Conservation (phyloP, 1,140 invertebrate species). For the Caerostris extrusa region DNA sequence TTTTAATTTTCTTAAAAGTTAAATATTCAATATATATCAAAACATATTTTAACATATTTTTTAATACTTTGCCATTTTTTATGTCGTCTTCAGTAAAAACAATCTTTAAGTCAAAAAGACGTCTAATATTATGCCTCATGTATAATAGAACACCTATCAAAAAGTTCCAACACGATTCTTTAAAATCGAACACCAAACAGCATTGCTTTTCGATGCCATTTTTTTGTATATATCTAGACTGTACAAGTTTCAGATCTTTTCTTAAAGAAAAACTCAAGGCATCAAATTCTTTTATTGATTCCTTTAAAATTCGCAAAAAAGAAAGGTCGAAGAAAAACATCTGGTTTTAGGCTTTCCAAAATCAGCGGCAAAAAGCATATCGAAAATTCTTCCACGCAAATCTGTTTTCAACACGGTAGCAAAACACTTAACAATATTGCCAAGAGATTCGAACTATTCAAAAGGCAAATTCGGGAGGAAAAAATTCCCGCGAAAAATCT, state of each 20-base stretch:
- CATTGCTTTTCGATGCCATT: neutral
- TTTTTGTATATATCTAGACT: too few species aligned
- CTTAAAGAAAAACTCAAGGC: neutral
- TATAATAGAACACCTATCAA: neutral
- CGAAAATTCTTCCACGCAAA: neutral
- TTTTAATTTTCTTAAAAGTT: too few species aligned
- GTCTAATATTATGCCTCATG: neutral
- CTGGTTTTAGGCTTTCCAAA: neutral
- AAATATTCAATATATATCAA: too few species aligned
- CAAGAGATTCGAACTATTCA: neutral
- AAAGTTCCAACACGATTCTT: neutral
- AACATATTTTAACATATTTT: too few species aligned
- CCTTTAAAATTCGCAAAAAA: neutral
- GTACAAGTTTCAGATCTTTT: too few species aligned
- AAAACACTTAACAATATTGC: conserved; percentile 7
- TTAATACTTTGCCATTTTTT: too few species aligned
- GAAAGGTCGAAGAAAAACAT: neutral
- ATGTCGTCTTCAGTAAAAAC: too few species aligned
- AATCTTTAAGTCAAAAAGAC: too few species aligned
- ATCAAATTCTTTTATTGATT: neutral
- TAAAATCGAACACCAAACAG: neutral
- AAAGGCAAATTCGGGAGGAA: neutral
- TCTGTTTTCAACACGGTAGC: neutral
- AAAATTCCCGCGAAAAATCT: neutral
- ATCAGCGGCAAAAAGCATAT: neutral